Percentiles rank a stretch among this genome's conserved stretches.
phyloP scores from a whole-genome alignment of 2,113 vertebrate species.

The Melierax canorus region DNA sequence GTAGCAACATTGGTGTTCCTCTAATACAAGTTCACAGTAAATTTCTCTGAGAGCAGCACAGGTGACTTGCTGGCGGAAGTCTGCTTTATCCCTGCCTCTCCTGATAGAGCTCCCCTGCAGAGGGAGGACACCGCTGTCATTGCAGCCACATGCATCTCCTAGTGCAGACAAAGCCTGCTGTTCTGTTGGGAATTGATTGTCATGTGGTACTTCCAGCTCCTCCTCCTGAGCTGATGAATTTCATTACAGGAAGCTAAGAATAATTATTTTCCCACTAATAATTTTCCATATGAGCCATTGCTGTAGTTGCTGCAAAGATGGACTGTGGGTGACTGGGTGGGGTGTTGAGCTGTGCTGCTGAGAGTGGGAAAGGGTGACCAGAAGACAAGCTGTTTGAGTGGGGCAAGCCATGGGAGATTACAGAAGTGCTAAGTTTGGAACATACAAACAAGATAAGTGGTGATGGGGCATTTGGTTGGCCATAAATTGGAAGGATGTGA shows the following conservation, averaged over 20 bases:
- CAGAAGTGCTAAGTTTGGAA: background rate
- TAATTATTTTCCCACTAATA: background rate
- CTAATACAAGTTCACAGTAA: fast-evolving
- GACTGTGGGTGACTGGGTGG: background rate
- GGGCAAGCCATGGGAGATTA: background rate
- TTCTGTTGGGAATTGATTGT: background rate
- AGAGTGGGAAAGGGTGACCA: background rate
- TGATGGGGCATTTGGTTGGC: background rate
- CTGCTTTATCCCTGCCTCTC: background rate
- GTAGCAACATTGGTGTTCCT: fast-evolving
- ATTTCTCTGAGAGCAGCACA: background rate
- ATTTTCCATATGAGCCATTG: background rate
- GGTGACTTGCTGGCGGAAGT: background rate
- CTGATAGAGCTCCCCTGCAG: background rate
- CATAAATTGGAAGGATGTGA: background rate
- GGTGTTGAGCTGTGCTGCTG: background rate
- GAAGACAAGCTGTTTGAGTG: background rate
- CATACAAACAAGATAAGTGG: fast-evolving
- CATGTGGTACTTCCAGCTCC: background rate
- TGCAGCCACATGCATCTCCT: background rate
- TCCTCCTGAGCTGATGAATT: background rate
- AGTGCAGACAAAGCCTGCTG: background rate
- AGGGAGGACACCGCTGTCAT: background rate
- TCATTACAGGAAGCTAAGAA: background rate
- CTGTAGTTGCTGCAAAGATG: background rate